Evolutionary conservation across 1,140 invertebrate genomes (phyloP), one percentile per base, ranked within the genome.

Genomic region (Archivesica marissinica): DNA sequence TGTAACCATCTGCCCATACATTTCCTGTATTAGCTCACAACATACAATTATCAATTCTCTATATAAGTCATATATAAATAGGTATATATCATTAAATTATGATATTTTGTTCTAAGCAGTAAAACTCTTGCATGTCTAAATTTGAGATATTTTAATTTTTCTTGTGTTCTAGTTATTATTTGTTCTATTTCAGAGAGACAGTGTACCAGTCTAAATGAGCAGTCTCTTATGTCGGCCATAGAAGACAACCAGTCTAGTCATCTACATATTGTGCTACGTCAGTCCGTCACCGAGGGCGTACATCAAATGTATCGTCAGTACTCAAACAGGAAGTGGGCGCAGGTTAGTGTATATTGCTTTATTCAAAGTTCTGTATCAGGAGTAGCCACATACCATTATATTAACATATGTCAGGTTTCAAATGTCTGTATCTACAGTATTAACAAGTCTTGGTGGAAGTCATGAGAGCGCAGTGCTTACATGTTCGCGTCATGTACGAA

Each of bases 271-370:
- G 9, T 79, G 6, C 54, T 79, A 17, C 76, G 76, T 79, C 33
- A 44, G 4, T 79, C 76, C 15, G 41, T 79, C 7, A 44, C 56
- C 28, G 76, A 79, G 23, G 76, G 76, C 35, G 59, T 64, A 44
- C 56, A 66, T 11, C 11, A 41, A 6, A 66, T 79, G 56, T 79
- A 64, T 25, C 25, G 35, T 44, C 56, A 61, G n/a, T 79, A 64
- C 17, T 66, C 56, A 13, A 64, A 0, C 2, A 66, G n/a, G 1
- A 79, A 79, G 41, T 79, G 76, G 76, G 25, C 23, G 33, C 76
- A 79, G 59, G 76, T 79, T n/a, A 56, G 54, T 59, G n/a, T n/a
- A n/a, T n/a, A n/a, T n/a, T n/a, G n/a, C n/a, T n/a, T n/a, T n/a
- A n/a, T n/a, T n/a, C n/a, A n/a, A n/a, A n/a, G n/a, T n/a, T n/a